Evolutionary conservation across 2,113 vertebrate species (phyloP), one percentile per base, ranked within the genome.

Genomic region (Dipodomys spectabilis): DNA sequence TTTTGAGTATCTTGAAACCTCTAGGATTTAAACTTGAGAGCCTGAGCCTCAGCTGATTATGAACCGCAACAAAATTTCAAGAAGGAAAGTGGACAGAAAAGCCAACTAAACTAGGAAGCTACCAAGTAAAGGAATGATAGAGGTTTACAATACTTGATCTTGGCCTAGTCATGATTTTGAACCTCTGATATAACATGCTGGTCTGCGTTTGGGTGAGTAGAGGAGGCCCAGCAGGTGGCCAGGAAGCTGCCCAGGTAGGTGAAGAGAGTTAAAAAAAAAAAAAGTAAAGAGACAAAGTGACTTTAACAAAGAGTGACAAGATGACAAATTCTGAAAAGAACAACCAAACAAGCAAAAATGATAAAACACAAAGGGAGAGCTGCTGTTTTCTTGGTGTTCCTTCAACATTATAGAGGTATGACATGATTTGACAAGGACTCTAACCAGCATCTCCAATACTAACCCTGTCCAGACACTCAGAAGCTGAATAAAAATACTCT

Each of bases 141-240:
- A 96, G 93, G 97, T 97, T 98, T 98, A 98, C 98, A 95, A 98
- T 98, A 98, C 98, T 98, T 98, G 98, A 97, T 94, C 95, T 97
- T 97, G 97, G 98, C 96, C 98, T 98, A 98, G 97, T 97, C 98
- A 98, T 98, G 98, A 97, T 98, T 98, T 97, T 98, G 97, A 98
- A 97, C 97, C 98, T 98, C 96, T 98, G 98, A 98, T 97, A 97
- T 94, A 98, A 97, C 96, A 98, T 97, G 97, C 98, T 98, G 98
- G 97, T 96, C 98, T 98, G 98, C 90, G 64, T 97, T 98, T 98
- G 98, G 97, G 97, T 97, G 98, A 98, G 97, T 97, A 97, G 95
- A 97, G 97, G 96, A 97, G 98, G 98, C 98, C 98, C 97, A 97
- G 97, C 97, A 96, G 97, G 97, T 67, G 98, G 95, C 94, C 89